Evolutionary conservation across 2,797 vertebrate genomes (phyloP).

Genomic region (Enteromius unitaeniatus): DNA sequence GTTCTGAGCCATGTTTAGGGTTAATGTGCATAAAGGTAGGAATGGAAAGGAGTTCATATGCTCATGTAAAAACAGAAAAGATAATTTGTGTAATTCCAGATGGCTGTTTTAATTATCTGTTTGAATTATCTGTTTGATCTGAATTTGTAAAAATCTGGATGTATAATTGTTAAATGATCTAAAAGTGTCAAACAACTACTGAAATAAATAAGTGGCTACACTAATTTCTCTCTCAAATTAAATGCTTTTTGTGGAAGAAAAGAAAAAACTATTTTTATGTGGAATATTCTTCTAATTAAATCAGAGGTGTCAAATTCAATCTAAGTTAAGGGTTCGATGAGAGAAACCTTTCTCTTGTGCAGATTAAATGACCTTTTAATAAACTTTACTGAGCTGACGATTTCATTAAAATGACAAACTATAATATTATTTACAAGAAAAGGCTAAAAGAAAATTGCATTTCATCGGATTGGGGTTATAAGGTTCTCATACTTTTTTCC

Average conservation of each 20-base stretch:
- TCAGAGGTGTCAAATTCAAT: background rate
- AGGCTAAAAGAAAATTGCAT: too few species aligned
- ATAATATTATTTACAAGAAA: background rate
- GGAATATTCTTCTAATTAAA: background rate
- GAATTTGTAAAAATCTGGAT: background rate
- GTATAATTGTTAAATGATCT: background rate
- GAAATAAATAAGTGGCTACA: background rate
- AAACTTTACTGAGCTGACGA: background rate
- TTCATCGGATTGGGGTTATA: too few species aligned
- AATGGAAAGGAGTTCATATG: background rate
- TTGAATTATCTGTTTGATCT: background rate
- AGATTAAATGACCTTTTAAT: background rate
- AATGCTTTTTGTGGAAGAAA: background rate
- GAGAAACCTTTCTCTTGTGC: background rate
- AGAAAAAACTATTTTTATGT: background rate
- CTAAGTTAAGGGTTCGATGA: background rate
- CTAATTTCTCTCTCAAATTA: background rate
- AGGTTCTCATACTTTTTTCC: too few species aligned
- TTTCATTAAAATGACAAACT: background rate
- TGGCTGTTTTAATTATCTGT: background rate
- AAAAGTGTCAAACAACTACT: background rate
- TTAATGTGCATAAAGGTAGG: background rate
- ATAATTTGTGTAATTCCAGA: background rate
- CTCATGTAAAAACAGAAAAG: background rate
- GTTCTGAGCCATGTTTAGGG: background rate